A percentile compares a stretch with the other conserved stretches of the same genome.
Evolutionary conservation across 2,888 invertebrate species (phyloP).

Genomic region (Drymonia ruficornis): DNA sequence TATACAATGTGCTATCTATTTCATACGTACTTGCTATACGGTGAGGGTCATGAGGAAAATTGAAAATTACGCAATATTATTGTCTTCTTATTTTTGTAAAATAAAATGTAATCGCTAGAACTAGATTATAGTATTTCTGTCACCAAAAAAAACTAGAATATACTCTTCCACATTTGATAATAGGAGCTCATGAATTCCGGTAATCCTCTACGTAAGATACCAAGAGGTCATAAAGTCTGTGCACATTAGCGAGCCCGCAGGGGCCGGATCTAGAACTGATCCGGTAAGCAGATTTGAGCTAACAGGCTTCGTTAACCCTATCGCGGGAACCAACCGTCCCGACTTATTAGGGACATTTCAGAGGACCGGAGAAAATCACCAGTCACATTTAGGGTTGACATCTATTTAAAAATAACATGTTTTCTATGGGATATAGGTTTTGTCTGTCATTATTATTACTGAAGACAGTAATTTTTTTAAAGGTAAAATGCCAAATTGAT

Average conservation of each 20-base stretch:
- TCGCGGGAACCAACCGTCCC: conserved; percentile 45
- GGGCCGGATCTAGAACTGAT: conserved; percentile 41
- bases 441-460: no score
- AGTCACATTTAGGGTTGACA: neutral
- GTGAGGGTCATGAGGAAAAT: no score
- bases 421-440: no score
- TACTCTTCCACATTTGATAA: no score
- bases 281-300: conserved; percentile 59
- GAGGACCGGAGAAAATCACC: neutral
- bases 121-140: no score
- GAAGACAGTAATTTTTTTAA: no score
- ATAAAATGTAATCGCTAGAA: no score
- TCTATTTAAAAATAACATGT: neutral
- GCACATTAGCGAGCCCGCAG: neutral
- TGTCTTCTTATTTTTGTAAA: no score
- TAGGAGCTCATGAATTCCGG: neutral
- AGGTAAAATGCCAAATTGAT: no score
- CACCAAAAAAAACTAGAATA: no score
- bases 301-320: conserved; percentile 66
- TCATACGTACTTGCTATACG: no score
- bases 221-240: neutral
- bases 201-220: neutral
- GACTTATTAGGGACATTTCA: conserved; percentile 24
- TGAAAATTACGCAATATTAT: no score
- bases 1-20: neutral